Base-by-base conservation (phyloP, 92 coral and sea anemone species). In the Actinostola sp. region DNA sequence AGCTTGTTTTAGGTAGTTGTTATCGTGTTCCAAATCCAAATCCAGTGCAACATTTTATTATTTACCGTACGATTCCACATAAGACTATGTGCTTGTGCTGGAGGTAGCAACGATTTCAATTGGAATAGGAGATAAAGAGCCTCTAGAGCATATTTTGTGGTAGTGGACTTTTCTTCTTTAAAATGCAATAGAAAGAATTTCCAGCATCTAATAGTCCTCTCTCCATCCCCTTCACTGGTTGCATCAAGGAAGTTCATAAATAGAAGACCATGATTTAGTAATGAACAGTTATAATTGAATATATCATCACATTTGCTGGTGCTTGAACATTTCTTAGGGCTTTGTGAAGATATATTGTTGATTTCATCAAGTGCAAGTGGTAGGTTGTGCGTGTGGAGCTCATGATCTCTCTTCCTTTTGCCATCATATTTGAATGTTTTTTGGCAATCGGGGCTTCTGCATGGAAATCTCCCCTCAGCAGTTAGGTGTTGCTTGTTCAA, bases 391-490 rank as follows among this genome's bases (percentile, higher is more conserved):
- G 73, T 54, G 10, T n/a, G n/a, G n/a, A 67, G 72, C 54, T 88
- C 89, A 68, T 88, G 89, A 56, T 61, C 71, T 53, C 68, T 58
- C 59, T 73, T 71, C 26, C 89, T 67, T 57, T 84, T 78, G 34
- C 93, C 86, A 79, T 83, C 63, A 52, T 63, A 76, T 72, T 76
- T 76, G 55, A 78, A 83, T 83, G 93, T 61, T 45, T 83, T 83
- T 53, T 67, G 56, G 68, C 89, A 83, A 31, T 79, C 81, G 43
- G 35, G 35, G 34, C 50, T 45, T n/a, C 93, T 42, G 55, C 89
- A 88, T n/a, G 85, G 82, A 63, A 73, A 88, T 60, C 86, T 73
- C 36, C 93, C 80, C 73, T 88, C 81, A 25, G 65, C 83, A 66
- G 78, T 79, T 30, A 65, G 73, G 46, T 39, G 12, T 54, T 87